A percentile compares a stretch with the other conserved stretches of the same genome.
These are phyloP conservation scores for Leptinotarsa undecemlineata DNA, from an alignment of 1,140 invertebrate species.

Conservation along the genomic window DNA sequence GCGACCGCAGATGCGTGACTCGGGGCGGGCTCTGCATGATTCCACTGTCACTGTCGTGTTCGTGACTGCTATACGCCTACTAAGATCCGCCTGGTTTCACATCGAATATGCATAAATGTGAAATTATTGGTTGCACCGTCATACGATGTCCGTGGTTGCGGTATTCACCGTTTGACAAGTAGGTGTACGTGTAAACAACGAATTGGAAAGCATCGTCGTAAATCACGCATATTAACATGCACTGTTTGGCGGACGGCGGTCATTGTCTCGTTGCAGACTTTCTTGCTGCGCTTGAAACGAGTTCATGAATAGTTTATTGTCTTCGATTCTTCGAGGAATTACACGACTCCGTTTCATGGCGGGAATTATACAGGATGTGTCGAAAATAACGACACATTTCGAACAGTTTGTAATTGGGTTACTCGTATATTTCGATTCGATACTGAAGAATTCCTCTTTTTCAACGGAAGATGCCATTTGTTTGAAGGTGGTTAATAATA, in stretches of 20 bases:
- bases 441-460: too few relatives aligned
- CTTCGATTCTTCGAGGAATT: too few relatives aligned
- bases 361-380: too few relatives aligned
- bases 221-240: background rate
- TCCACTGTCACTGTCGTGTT: conserved; percentile 47
- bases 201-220: background rate
- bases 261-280: background rate
- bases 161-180: background rate
- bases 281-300: background rate
- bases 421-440: too few relatives aligned
- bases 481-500: too few relatives aligned
- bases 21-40: conserved; percentile 43
- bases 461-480: too few relatives aligned
- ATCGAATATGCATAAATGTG: conserved; percentile 18
- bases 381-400: too few relatives aligned
- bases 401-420: too few relatives aligned
- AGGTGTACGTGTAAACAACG: background rate
- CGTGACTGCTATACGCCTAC: conserved; percentile 25
- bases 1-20: conserved; percentile 45
- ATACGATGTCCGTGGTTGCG: background rate
- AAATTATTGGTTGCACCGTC: conserved; percentile 7
- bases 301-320: background rate
- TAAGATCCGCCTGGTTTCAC: conserved; percentile 23
- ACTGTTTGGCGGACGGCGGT: background rate
- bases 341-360: too few relatives aligned